These are phyloP conservation scores for Battus philenor DNA, from an alignment of 1,140 invertebrate genomes.

Conservation along the genomic window DNA sequence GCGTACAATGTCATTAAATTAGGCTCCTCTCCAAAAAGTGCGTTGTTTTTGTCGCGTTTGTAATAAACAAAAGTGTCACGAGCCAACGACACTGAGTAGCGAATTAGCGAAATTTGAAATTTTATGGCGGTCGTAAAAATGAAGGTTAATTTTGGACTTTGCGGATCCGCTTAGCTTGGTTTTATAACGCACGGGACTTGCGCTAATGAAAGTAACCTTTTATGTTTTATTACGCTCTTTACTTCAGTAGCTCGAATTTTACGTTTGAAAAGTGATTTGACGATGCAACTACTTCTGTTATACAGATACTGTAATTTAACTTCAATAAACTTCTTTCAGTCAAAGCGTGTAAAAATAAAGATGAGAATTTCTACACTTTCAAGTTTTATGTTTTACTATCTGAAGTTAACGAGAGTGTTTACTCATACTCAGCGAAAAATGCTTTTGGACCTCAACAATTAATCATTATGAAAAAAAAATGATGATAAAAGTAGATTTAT, in stretches of 20 bases:
- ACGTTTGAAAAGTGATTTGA: constrained; percentile 5
- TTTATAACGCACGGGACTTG: constrained; percentile 11
- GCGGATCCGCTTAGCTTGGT: constrained; percentile 14
- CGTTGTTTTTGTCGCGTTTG: constrained; percentile 13
- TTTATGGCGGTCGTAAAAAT: constrained; percentile 16
- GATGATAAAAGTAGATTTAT: too few species aligned
- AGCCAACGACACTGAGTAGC: constrained; percentile 16
- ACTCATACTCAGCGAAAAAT: too few species aligned
- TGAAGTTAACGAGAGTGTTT: too few species aligned
- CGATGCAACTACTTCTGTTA: too few species aligned
- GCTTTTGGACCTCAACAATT: too few species aligned
- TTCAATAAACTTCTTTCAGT: too few species aligned
- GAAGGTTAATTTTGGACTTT: constrained; percentile 16
- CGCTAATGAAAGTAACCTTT: constrained; percentile 16
- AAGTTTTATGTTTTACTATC: too few species aligned
- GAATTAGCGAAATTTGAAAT: constrained; percentile 18
- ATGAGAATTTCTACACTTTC: too few species aligned
- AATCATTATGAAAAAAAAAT: too few species aligned
- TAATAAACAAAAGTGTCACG: constrained; percentile 15
- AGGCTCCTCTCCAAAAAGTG: neutral
- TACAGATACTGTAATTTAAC: too few species aligned
- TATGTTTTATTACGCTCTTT: constrained; percentile 8
- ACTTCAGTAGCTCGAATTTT: constrained; percentile 14
- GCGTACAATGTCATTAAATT: constrained; percentile 7
- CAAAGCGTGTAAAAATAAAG: too few species aligned